Evolutionary conservation across 2,113 vertebrate species (phyloP).

Genomic region (Onychostoma macrolepis): DNA sequence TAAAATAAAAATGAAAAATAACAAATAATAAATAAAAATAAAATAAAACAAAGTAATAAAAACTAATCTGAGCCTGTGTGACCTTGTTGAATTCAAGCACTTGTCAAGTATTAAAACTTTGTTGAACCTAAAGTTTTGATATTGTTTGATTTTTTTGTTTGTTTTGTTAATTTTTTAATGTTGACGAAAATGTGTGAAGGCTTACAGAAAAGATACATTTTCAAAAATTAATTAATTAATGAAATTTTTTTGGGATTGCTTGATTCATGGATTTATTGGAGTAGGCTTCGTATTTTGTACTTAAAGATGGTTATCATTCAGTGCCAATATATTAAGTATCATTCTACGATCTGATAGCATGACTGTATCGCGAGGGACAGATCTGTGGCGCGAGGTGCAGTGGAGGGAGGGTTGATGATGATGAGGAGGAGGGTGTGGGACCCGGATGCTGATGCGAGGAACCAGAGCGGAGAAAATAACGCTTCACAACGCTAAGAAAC

Average conservation of each 20-base stretch:
- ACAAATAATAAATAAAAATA: no score
- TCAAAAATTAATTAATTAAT: no score
- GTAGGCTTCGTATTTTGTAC: no score
- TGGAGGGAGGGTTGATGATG: conserved; percentile 45
- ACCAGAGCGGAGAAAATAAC: conserved; percentile 76
- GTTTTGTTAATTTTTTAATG: not conserved
- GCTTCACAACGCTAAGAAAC: conserved; percentile 66
- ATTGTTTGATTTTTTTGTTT: not conserved
- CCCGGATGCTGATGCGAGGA: conserved; percentile 76
- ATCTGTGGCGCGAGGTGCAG: conserved; percentile 18
- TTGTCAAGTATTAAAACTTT: not conserved
- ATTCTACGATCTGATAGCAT: not conserved
- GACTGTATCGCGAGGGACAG: not conserved
- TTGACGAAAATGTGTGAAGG: not conserved
- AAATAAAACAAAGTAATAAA: no score
- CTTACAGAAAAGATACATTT: not conserved
- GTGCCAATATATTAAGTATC: not conserved
- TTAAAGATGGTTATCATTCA: not conserved
- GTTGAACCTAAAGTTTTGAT: not conserved
- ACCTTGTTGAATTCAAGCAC: not conserved
- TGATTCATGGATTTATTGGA: no score
- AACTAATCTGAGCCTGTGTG: not conserved
- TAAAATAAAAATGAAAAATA: not conserved
- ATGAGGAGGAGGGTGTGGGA: conserved; percentile 63
- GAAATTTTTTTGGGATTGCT: no score